These are phyloP conservation scores for Danaus chrysippus DNA, from an alignment of 2,888 invertebrate species.

Conservation along the genomic window DNA sequence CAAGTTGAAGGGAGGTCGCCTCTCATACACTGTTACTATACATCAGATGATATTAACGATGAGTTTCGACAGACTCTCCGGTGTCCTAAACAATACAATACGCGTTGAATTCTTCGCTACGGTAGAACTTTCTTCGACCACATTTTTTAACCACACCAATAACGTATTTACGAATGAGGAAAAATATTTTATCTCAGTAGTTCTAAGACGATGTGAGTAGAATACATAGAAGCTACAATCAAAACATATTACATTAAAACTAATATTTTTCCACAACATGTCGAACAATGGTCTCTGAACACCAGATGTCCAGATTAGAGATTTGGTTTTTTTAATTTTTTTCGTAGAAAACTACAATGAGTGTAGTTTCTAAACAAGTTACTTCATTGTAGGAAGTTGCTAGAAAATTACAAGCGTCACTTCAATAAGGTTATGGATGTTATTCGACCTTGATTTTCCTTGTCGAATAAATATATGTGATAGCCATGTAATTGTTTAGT, in stretches of 20 bases:
- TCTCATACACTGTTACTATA: background rate
- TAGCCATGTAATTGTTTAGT: background rate
- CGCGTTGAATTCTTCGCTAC: constrained; percentile 50
- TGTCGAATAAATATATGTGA: background rate
- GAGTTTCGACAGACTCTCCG: background rate
- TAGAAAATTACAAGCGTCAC: background rate
- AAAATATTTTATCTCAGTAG: no score
- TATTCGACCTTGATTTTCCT: background rate
- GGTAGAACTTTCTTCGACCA: constrained; percentile 4
- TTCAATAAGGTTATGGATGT: background rate
- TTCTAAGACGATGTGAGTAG: no score
- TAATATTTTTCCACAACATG: no score
- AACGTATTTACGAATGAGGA: no score
- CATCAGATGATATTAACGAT: no score
- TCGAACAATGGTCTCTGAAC: constrained; percentile 24
- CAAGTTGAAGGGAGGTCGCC: no score
- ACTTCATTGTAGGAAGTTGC: background rate
- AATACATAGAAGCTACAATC: background rate
- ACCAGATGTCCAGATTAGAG: constrained; percentile 32
- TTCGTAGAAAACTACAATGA: constrained; percentile 25
- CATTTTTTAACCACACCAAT: no score
- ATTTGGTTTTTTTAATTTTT: constrained; percentile 25
- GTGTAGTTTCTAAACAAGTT: constrained; percentile 19
- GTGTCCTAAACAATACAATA: constrained; percentile 11
- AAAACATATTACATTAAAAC: background rate